Evolutionary conservation across 2,113 vertebrate species (phyloP).

Genomic region (Pelecanus crispus): DNA sequence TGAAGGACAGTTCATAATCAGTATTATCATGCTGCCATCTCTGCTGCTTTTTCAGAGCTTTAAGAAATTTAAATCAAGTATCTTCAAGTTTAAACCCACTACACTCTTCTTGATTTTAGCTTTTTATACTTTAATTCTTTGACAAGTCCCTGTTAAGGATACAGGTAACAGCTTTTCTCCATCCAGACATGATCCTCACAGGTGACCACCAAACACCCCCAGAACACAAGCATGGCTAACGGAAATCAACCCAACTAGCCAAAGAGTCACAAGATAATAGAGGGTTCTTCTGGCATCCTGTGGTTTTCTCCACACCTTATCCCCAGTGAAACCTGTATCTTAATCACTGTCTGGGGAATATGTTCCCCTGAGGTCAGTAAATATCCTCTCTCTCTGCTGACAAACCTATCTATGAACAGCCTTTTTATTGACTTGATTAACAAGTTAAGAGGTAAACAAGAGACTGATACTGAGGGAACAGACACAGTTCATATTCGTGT

Average conservation of each 20-base stretch:
- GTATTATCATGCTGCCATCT: not conserved
- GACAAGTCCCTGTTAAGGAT: not conserved
- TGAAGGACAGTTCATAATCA: not conserved
- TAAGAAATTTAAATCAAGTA: not conserved
- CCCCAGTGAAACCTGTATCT: not conserved
- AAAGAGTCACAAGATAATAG: accelerated
- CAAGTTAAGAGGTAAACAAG: not conserved
- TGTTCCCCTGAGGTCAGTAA: not conserved
- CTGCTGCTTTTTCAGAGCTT: not conserved
- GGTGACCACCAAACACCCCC: not conserved
- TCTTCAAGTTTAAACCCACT: not conserved
- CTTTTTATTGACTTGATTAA: not conserved
- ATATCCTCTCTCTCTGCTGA: not conserved
- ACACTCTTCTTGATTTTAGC: not conserved
- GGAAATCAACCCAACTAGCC: not conserved
- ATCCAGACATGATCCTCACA: not conserved
- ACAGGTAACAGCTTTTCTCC: not conserved
- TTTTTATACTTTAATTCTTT: not conserved
- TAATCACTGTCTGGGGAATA: not conserved
- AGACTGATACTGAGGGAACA: not conserved
- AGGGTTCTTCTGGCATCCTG: not conserved
- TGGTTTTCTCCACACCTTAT: not conserved
- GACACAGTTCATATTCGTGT: not conserved
- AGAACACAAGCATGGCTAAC: not conserved
- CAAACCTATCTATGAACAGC: not conserved